Percentiles rank a stretch among this genome's conserved stretches.
phyloP scores from a whole-genome alignment of 1,140 invertebrate genomes.

The Cherax destructor region DNA sequence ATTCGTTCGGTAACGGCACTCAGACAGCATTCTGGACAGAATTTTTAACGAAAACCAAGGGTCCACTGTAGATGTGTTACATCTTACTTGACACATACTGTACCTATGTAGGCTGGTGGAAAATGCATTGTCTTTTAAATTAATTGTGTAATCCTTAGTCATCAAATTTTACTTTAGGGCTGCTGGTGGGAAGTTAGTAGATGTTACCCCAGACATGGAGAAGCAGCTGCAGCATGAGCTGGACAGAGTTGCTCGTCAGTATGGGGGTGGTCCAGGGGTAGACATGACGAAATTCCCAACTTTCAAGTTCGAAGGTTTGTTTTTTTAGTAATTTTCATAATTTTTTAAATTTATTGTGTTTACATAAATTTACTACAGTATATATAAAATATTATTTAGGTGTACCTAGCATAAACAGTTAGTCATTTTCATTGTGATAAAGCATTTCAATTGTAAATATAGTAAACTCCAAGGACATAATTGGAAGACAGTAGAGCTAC shows the following conservation, averaged over 20 bases:
- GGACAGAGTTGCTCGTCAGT: constrained; percentile 86
- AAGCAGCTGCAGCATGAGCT: constrained; percentile 85
- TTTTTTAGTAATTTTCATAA: not conserved
- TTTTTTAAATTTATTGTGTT: too few relatives aligned
- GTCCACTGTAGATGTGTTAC: too few relatives aligned
- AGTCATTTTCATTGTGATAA: not conserved
- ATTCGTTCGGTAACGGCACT: too few relatives aligned
- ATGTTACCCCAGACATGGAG: constrained; percentile 85
- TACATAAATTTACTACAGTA: not conserved
- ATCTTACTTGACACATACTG: too few relatives aligned
- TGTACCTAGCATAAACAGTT: too few relatives aligned
- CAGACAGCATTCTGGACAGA: too few relatives aligned
- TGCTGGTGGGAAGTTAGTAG: constrained; percentile 86
- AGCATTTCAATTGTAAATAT: not conserved
- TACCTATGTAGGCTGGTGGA: too few relatives aligned
- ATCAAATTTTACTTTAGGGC: constrained; percentile 58
- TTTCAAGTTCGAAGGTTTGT: constrained; percentile 81
- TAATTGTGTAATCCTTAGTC: not conserved
- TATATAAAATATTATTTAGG: not conserved
- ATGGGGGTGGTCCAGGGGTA: constrained; percentile 83
- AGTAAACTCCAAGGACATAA: too few relatives aligned
- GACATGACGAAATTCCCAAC: constrained; percentile 93
- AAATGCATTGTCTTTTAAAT: not conserved
- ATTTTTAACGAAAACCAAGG: too few relatives aligned
- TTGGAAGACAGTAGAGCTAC: too few relatives aligned